Conservation (phyloP, 2,888 invertebrate species). For the Lepidochrysops patricia region DNA sequence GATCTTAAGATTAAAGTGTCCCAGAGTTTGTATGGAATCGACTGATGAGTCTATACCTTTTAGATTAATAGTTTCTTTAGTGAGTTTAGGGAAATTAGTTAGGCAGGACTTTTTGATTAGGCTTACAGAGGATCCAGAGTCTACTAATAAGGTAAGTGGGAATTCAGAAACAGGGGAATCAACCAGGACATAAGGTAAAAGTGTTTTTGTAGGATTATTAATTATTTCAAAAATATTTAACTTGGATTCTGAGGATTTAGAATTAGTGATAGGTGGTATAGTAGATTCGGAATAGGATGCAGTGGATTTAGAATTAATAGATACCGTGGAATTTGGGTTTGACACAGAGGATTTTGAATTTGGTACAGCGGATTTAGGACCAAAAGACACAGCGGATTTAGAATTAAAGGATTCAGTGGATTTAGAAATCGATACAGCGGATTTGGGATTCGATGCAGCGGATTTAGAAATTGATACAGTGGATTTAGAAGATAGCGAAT, state of each 20-base stretch:
- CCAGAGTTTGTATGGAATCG: slow-evolving; percentile 14
- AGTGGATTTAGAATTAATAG: background rate
- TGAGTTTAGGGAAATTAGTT: background rate
- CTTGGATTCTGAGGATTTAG: slow-evolving; percentile 9
- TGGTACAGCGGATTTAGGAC: no score
- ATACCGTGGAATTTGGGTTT: background rate
- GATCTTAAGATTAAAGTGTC: slow-evolving; percentile 22
- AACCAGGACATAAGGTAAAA: slow-evolving; percentile 23
- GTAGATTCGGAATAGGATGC: background rate
- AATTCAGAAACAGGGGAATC: slow-evolving; percentile 21
- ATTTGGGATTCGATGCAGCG: background rate
- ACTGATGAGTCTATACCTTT: slow-evolving; percentile 13
- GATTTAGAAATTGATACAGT: background rate
- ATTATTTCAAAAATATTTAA: slow-evolving; percentile 20
- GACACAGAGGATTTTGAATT: slow-evolving; percentile 6
- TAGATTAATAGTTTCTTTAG: slow-evolving; percentile 9
- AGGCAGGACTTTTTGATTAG: slow-evolving; percentile 15
- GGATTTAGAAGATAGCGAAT: background rate
- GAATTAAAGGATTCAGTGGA: slow-evolving; percentile 1
- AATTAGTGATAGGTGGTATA: no score
- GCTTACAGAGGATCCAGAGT: slow-evolving; percentile 24
- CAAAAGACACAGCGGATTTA: background rate
- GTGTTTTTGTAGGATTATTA: slow-evolving; percentile 19
- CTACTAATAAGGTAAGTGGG: slow-evolving; percentile 23
- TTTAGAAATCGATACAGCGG: background rate